Percentiles rank a stretch among this genome's conserved stretches.
Evolutionary conservation across 2,113 vertebrate genomes (phyloP).

Genomic region (Pungitius pungitius): DNA sequence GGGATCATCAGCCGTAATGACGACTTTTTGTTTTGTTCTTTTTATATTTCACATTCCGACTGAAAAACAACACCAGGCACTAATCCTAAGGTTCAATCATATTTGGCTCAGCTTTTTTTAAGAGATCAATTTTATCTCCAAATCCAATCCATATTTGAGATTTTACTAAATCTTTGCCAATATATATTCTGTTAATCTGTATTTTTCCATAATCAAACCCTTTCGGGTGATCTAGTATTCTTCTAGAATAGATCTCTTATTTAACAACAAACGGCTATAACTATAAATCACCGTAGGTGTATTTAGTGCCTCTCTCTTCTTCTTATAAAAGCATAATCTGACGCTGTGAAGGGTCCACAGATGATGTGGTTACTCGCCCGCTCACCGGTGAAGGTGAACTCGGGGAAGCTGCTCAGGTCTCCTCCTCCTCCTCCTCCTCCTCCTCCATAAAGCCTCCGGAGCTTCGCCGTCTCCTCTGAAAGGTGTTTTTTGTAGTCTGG

Average conservation of each 20-base stretch:
- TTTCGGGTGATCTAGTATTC: background rate
- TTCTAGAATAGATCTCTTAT: background rate
- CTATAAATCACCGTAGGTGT: no score
- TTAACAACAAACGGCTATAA: no score
- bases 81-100: background rate
- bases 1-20: constrained; percentile 3
- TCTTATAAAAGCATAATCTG: no score
- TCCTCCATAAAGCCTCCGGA: constrained; percentile 49
- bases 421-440: constrained; percentile 18
- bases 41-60: background rate
- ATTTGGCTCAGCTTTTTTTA: background rate
- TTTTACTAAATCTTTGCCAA: background rate
- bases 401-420: constrained; percentile 45
- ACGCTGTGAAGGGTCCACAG: no score
- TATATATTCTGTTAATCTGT: background rate
- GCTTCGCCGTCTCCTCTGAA: constrained; percentile 43
- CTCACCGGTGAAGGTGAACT: constrained; percentile 54
- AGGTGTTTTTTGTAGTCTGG: constrained; percentile 20
- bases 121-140: background rate
- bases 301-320: no score
- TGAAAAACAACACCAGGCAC: background rate
- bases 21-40: background rate
- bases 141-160: background rate
- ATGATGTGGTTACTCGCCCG: background rate
- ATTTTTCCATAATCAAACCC: background rate